Conservation (phyloP, 2,113 vertebrate species). For the Psittacus erithacus region DNA sequence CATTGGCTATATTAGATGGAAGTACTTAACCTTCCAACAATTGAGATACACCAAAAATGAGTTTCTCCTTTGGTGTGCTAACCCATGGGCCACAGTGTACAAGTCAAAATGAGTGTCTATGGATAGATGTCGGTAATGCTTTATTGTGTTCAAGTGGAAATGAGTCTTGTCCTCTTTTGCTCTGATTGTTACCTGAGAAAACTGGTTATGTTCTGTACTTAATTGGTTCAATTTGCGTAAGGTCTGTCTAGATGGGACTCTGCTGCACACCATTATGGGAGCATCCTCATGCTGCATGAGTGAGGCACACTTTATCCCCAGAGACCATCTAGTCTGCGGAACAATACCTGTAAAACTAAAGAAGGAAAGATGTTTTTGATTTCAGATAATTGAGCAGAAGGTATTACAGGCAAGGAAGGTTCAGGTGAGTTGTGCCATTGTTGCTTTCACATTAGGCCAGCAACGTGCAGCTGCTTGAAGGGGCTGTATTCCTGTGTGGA, state of each 20-base stretch:
- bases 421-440: background rate
- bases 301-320: background rate
- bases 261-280: background rate
- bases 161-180: background rate
- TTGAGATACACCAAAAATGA: background rate
- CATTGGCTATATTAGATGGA: background rate
- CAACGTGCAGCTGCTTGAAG: background rate
- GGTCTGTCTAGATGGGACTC: background rate
- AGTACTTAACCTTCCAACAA: background rate
- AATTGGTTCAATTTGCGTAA: background rate
- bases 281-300: background rate
- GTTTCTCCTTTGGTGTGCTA: fast-evolving
- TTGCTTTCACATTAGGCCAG: background rate
- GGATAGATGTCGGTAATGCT: background rate
- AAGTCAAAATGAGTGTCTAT: background rate
- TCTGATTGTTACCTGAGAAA: background rate
- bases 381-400: background rate
- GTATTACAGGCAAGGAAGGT: background rate
- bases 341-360: background rate
- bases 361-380: background rate
- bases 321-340: background rate
- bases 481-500: background rate
- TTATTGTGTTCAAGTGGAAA: background rate
- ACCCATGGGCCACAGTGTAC: background rate
- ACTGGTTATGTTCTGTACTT: background rate